Percentiles rank a stretch among this genome's conserved stretches.
Evolutionary conservation across 2,888 invertebrate species (phyloP).

Genomic region (Meganola albula): DNA sequence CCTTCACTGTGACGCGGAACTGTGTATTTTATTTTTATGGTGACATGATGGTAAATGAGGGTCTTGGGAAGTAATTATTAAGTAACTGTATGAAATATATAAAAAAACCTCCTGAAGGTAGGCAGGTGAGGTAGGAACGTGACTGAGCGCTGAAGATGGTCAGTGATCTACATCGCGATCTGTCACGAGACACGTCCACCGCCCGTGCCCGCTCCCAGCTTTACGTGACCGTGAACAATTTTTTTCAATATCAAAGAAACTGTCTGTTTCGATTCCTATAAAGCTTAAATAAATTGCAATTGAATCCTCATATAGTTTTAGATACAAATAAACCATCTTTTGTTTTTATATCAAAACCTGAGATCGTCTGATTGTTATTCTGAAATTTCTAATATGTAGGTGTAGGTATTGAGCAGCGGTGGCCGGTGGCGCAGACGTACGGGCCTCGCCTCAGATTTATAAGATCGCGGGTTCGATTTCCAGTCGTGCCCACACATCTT

Average conservation of each 20-base stretch:
- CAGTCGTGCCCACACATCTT: too few species aligned
- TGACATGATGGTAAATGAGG: conserved; percentile 1
- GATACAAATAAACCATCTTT: too few species aligned
- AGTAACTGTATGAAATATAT: neutral
- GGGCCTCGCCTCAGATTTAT: too few species aligned
- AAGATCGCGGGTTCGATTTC: too few species aligned
- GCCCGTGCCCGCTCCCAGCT: conserved; percentile 22
- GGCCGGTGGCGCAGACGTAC: too few species aligned
- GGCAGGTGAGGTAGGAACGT: conserved; percentile 19
- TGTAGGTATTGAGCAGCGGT: too few species aligned
- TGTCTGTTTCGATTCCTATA: neutral
- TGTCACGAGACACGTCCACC: conserved; percentile 22
- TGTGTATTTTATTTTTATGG: neutral
- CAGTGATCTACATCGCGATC: conserved; percentile 21
- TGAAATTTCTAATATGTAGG: too few species aligned
- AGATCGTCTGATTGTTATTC: too few species aligned
- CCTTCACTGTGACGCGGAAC: conserved; percentile 13
- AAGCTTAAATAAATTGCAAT: too few species aligned
- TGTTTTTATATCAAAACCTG: too few species aligned
- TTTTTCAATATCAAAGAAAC: neutral
- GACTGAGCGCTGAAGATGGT: conserved; percentile 17
- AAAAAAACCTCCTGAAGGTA: too few species aligned
- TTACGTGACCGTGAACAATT: conserved; percentile 41
- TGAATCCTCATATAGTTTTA: too few species aligned
- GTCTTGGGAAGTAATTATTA: conserved; percentile 7